Evolutionary conservation across 2,113 vertebrate species (phyloP), one percentile per base, ranked within the genome.

Genomic region (Equus przewalskii): DNA sequence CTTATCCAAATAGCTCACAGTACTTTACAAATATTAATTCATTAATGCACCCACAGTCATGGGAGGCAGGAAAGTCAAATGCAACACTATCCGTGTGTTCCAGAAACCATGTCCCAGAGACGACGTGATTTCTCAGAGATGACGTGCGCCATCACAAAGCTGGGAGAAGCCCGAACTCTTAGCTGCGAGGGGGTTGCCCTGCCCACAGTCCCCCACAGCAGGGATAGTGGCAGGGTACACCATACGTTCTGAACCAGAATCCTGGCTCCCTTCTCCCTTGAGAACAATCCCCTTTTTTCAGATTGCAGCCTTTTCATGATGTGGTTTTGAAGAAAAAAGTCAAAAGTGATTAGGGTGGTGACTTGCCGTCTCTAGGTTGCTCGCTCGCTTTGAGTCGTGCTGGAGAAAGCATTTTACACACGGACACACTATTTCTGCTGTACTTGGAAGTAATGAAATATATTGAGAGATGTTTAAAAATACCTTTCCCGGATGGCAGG

Each of bases 211-310:
- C 30, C 5, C 2, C 14, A 7, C 0, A 3, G 30, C 11, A 5
- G 0, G 1, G 0, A 0, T 49, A 24, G 18, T 65, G 6, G 0
- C 41, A 7, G 7, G 26, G 1, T 8, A 0, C 0, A 3, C 28
- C 16, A 19, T 2, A 19, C 10, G 4, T 3, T 12, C n/a, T 3
- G 44, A 51, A 28, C 5, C 3, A 4, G 26, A 13, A 49, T 4
- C 28, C 6, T 1, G 2, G 7, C 19, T 4, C 22, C n/a, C 21
- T 16, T 14, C 49, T 62, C 12, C 58, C 79, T 44, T 6, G 36
- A 58, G 46, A 78, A 46, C 6, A 49, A 7, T 14, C 14, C 6
- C 11, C 5, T 33, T 80, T 28, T 60, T 7, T 3, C 51, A 28
- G 11, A 41, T 3, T 10, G 67, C 5, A 2, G 18, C 33, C 12